Conservation (phyloP, 2,888 invertebrate species). For the Conus canariensis region DNA sequence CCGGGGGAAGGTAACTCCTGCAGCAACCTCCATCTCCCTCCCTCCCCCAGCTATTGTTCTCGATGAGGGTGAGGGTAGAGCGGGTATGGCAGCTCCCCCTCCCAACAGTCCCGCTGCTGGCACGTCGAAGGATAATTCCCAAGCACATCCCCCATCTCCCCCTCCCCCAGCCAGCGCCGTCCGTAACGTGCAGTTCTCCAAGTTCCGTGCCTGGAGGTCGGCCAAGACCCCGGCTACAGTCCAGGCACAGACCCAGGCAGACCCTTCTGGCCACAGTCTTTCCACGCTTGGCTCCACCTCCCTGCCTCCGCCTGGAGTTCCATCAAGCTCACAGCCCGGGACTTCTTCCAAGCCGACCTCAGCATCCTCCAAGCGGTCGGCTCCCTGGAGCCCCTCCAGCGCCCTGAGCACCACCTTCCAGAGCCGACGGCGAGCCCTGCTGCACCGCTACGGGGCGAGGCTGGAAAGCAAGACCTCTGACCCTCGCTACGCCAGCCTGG, state of each 20-base stretch:
- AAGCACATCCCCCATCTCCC: neutral
- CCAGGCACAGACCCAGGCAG: neutral
- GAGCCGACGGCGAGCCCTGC: neutral
- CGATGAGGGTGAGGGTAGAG: neutral
- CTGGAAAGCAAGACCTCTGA: constrained; percentile 49
- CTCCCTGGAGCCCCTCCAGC: neutral
- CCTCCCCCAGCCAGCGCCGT: neutral
- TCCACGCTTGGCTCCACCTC: too few relatives aligned
- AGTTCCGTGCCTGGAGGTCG: neutral
- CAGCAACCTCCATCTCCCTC: neutral
- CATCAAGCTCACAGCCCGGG: neutral
- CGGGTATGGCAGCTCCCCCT: neutral
- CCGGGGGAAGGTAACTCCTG: neutral
- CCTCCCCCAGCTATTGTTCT: neutral
- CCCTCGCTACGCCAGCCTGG: constrained; percentile 60
- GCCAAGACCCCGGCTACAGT: neutral
- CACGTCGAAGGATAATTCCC: neutral
- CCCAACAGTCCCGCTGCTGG: neutral
- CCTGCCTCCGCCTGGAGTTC: too few relatives aligned
- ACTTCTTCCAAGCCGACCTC: neutral
- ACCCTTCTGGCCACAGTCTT: too few relatives aligned
- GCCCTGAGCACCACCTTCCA: neutral
- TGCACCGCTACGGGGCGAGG: constrained; percentile 20
- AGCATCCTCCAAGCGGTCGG: neutral
- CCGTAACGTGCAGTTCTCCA: constrained; percentile 9